A percentile compares a stretch with the other conserved stretches of the same genome.
Evolutionary conservation across 2,797 vertebrate genomes (phyloP).

Genomic region (Paedocypris micromegethes): DNA sequence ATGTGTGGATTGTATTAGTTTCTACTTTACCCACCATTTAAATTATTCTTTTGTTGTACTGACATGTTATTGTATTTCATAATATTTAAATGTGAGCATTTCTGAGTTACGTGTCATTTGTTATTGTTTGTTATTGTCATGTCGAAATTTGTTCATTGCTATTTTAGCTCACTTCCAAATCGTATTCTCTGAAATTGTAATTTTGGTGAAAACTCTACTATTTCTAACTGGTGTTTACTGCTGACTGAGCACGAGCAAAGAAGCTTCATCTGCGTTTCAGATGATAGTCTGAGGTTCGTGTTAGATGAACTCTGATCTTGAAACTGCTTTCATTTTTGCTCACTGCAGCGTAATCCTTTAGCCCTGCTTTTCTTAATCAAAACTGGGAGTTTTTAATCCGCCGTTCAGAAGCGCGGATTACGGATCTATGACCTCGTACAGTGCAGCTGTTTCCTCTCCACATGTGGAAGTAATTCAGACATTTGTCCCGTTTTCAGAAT

Average conservation of each 20-base stretch:
- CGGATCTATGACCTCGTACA: constrained; percentile 67
- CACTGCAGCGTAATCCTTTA: constrained; percentile 85
- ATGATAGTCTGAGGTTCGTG: constrained; percentile 81
- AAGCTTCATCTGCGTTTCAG: constrained; percentile 75
- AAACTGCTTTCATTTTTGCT: constrained; percentile 90
- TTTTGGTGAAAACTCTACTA: too few relatives aligned
- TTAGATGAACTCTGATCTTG: constrained; percentile 87
- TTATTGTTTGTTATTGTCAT: too few relatives aligned
- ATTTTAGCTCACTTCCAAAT: too few relatives aligned
- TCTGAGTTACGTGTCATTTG: too few relatives aligned
- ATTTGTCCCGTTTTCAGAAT: too few relatives aligned
- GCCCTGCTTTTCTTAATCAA: constrained; percentile 89
- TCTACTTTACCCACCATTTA: too few relatives aligned
- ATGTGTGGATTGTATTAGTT: too few relatives aligned
- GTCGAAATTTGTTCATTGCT: too few relatives aligned
- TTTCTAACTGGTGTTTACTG: neutral
- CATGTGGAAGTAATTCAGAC: constrained; percentile 49
- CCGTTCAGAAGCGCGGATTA: constrained; percentile 75
- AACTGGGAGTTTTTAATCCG: constrained; percentile 86
- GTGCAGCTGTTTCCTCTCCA: constrained; percentile 69
- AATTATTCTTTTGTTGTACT: too few relatives aligned
- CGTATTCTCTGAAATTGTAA: too few relatives aligned
- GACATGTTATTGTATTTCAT: too few relatives aligned
- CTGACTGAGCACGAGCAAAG: constrained; percentile 51
- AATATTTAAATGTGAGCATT: too few relatives aligned